Evolutionary conservation across 2,888 invertebrate genomes (phyloP), one percentile per base, ranked within the genome.

Genomic region (Exocentrus adspersus): DNA sequence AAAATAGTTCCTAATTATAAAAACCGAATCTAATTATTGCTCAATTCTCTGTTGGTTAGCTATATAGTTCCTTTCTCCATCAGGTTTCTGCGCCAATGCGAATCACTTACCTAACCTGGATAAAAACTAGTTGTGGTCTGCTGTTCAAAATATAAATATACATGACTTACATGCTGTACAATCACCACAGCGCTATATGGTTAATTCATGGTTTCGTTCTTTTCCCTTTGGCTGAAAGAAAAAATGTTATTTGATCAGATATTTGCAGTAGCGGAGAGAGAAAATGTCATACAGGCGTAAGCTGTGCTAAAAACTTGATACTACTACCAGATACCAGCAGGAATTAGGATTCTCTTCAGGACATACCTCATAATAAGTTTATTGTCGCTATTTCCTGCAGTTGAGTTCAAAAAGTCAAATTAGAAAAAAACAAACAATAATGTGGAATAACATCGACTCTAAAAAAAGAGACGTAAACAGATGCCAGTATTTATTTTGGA

Each of bases 71-170:
- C 37, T 1, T n/a, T 6, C 37, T n/a, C 37, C 4, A 5, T 14
- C 12, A 5, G 32, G 32, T 10, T 2, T 17, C 32, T 17, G 42
- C 62, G 62, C 62, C 57, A 24, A n/a, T 64, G 64, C 50, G 64
- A 67, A 67, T 70, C 70, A 70, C 60, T 70, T 65, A 68, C 70
- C 67, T 62, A 65, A 68, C 61, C 57, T 62, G 65, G 62, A 66
- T 62, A 70, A 70, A 70, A 70, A 70, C 70, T 70, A 63, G 70
- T 70, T 62, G 67, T 64, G 62, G 62, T 65, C 61, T 70, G 67
- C 45, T 42, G 37, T 60, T 53, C 42, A 59, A 50, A 60, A 60
- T 60, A 60, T 58, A 60, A 60, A 60, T 60, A 60, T 53, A 60
- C 53, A 60, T 46, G 60, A 60, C 60, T 60, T 53, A 52, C 60